Conservation (phyloP, 2,888 invertebrate genomes). For the Leptopilina drosophilae region DNA sequence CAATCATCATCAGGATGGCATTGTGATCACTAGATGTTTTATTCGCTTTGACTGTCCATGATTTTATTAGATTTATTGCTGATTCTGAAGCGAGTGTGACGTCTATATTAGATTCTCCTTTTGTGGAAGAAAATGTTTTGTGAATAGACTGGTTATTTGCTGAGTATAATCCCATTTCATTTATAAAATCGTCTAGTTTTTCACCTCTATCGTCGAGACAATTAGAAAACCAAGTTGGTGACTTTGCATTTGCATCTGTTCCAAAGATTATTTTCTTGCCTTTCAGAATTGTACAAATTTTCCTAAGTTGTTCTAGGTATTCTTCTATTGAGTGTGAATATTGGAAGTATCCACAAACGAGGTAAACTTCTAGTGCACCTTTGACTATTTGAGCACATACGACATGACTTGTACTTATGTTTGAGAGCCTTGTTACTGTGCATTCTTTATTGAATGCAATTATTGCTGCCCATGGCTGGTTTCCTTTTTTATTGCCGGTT, state of each 20-base stretch:
- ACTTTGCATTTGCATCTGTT: slow-evolving; percentile 43
- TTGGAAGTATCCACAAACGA: slow-evolving; percentile 43
- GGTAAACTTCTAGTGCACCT: neutral
- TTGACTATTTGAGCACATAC: slow-evolving; percentile 9
- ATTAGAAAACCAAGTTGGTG: slow-evolving; percentile 5
- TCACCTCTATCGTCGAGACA: slow-evolving; percentile 33
- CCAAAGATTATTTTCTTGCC: slow-evolving; percentile 42
- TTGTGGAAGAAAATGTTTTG: neutral
- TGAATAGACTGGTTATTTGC: neutral
- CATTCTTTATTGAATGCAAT: neutral
- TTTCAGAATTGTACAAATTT: slow-evolving; percentile 4
- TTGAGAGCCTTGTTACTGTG: slow-evolving; percentile 13
- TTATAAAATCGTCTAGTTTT: slow-evolving; percentile 29
- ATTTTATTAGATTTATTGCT: neutral
- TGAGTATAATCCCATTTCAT: slow-evolving; percentile 5
- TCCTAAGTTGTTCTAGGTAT: neutral
- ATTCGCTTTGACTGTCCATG: neutral
- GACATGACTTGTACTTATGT: slow-evolving; percentile 9
- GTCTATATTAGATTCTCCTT: slow-evolving; percentile 36
- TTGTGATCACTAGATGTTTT: slow-evolving; percentile 35
- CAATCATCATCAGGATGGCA: neutral
- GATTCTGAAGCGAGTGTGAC: neutral
- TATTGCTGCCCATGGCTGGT: neutral
- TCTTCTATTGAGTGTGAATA: neutral
- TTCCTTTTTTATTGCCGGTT: neutral